Evolutionary conservation across 2,888 invertebrate genomes (phyloP).

Genomic region (Cerastoderma edule): DNA sequence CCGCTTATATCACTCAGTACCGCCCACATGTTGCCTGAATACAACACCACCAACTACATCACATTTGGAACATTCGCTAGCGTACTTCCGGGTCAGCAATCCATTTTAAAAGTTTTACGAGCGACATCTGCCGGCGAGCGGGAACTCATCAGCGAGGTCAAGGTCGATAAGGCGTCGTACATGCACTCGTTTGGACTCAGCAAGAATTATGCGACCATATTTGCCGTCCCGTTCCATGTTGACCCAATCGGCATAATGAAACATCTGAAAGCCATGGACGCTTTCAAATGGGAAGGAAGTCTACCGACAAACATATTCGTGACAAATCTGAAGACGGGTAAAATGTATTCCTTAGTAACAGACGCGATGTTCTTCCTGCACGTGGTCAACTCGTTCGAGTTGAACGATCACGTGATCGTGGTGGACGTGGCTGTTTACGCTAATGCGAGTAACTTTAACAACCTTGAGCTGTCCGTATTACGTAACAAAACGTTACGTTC

Average conservation of each 20-base stretch:
- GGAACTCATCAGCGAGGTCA: constrained; percentile 67
- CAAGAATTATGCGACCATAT: constrained; percentile 69
- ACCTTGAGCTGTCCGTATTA: constrained; percentile 3
- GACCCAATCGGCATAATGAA: constrained; percentile 66
- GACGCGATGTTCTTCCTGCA: constrained; percentile 73
- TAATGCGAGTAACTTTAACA: constrained; percentile 6
- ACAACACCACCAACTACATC: constrained; percentile 65
- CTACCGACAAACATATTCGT: constrained; percentile 64
- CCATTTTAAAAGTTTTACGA: constrained; percentile 67
- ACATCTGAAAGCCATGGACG: constrained; percentile 63
- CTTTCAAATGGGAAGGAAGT: constrained; percentile 70
- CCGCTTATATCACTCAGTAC: constrained; percentile 63
- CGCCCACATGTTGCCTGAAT: constrained; percentile 78
- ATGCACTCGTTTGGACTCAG: constrained; percentile 79
- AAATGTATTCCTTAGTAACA: constrained; percentile 59
- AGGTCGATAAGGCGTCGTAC: constrained; percentile 70
- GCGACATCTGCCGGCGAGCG: constrained; percentile 64
- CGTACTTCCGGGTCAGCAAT: constrained; percentile 59
- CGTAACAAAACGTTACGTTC: constrained; percentile 11
- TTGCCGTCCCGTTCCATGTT: constrained; percentile 73
- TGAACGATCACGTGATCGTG: neutral
- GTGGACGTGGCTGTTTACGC: constrained; percentile 15
- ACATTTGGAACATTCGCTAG: constrained; percentile 69
- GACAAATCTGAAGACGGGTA: constrained; percentile 65
- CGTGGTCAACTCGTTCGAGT: constrained; percentile 76